phyloP scores from a whole-genome alignment of 2,888 invertebrate species.

The Mesorhabditis sp. region DNA sequence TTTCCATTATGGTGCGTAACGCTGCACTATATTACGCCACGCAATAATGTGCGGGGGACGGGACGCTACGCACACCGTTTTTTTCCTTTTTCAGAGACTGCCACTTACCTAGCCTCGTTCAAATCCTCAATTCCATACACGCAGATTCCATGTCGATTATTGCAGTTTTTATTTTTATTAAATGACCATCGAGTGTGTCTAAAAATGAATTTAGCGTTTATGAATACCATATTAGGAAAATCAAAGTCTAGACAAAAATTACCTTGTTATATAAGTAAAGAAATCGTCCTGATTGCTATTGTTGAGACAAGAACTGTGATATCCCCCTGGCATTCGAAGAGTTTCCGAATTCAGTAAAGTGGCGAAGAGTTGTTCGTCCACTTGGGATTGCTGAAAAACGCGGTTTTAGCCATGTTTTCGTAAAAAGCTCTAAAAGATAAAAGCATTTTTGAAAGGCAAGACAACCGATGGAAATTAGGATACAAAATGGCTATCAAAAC shows the following conservation, averaged over 20 bases:
- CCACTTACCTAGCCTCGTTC: neutral
- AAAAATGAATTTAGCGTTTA: neutral
- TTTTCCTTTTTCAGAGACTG: too few relatives aligned
- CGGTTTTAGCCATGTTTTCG: too few relatives aligned
- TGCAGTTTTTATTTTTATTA: neutral
- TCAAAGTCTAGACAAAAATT: neutral
- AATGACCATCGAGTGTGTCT: constrained; percentile 5
- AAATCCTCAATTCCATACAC: constrained; percentile 1
- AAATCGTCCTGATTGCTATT: neutral
- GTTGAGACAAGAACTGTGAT: neutral
- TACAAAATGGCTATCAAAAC: too few relatives aligned
- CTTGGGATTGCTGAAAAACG: neutral
- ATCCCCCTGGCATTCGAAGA: neutral
- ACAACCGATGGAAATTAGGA: too few relatives aligned
- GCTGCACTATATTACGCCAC: too few relatives aligned
- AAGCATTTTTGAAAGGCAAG: too few relatives aligned
- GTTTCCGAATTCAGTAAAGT: neutral
- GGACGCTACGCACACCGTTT: neutral
- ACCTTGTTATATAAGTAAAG: constrained; percentile 1
- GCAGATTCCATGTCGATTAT: neutral
- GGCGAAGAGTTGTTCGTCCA: neutral
- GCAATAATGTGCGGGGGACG: too few relatives aligned
- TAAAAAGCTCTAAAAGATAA: neutral
- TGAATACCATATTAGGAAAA: neutral
- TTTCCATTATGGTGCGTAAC: too few relatives aligned